Percentiles rank a stretch among this genome's conserved stretches.
These are phyloP conservation scores for Python bivittatus DNA, from an alignment of 2,113 vertebrate genomes.

Conservation along the genomic window DNA sequence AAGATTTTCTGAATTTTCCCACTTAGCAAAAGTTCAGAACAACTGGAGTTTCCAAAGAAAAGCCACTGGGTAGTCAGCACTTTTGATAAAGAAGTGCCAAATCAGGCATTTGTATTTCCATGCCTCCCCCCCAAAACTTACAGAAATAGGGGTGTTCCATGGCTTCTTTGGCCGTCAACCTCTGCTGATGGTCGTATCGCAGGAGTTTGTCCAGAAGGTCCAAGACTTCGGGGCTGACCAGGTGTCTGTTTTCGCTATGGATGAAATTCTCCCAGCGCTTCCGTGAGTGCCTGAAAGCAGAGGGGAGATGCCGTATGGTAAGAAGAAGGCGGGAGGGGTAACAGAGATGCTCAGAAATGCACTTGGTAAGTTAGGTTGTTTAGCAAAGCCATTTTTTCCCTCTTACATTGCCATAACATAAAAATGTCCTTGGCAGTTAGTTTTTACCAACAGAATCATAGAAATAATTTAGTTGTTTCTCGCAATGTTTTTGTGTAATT, in stretches of 20 bases:
- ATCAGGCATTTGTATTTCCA: background rate
- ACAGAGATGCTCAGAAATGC: background rate
- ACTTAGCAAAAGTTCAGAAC: background rate
- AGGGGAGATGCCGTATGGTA: background rate
- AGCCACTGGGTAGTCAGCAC: background rate
- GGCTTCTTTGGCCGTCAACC: constrained; percentile 94
- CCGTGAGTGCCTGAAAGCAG: constrained; percentile 84
- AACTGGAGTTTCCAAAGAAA: background rate
- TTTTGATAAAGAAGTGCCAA: background rate
- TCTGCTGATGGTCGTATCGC: constrained; percentile 98
- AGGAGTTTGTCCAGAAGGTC: constrained; percentile 97
- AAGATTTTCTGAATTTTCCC: background rate
- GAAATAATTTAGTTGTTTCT: background rate
- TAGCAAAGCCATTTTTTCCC: background rate
- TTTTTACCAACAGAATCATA: background rate
- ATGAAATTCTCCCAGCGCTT: constrained; percentile 99
- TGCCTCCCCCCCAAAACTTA: constrained; percentile 68
- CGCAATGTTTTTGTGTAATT: background rate
- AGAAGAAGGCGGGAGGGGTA: background rate
- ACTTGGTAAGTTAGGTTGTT: background rate
- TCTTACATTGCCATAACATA: background rate
- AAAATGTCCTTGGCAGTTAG: background rate
- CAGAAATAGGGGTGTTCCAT: constrained; percentile 99
- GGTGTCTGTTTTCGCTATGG: constrained; percentile 95
- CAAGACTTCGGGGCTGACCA: constrained; percentile 93